phyloP scores from a whole-genome alignment of 2,888 invertebrate species.

The Lasioglossum malachurum region DNA sequence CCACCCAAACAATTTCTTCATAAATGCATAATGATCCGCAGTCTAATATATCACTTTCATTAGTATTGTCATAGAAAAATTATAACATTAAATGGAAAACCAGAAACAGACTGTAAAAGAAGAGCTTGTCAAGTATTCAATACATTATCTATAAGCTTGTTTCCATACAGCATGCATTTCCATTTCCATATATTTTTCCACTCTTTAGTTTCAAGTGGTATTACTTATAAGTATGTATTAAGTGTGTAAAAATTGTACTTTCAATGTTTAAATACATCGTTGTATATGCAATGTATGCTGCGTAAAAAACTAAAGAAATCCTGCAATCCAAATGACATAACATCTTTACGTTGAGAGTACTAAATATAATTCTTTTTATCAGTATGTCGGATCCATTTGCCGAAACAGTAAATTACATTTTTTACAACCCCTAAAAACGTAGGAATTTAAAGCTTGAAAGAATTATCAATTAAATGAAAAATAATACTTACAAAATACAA shows the following conservation, averaged over 20 bases:
- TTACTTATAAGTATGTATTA: constrained; percentile 12
- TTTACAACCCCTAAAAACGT: background rate
- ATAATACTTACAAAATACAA: background rate
- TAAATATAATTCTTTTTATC: constrained; percentile 44
- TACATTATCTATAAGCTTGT: background rate
- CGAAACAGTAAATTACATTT: background rate
- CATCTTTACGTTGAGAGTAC: background rate
- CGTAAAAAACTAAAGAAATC: background rate
- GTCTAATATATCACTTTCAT: background rate
- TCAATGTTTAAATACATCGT: constrained; percentile 9
- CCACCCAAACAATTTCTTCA: too few species aligned
- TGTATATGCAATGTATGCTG: background rate
- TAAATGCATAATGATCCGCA: too few species aligned
- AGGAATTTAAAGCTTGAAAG: background rate
- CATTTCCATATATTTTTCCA: background rate
- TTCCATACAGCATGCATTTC: constrained; percentile 1
- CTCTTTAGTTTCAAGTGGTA: background rate
- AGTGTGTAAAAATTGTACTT: constrained; percentile 11
- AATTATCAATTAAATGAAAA: background rate
- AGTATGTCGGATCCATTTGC: constrained; percentile 24
- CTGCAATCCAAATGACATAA: background rate
- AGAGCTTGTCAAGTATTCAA: background rate
- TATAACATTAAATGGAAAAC: background rate
- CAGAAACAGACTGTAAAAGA: background rate
- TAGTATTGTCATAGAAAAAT: background rate